phyloP scores from a whole-genome alignment of 2,888 invertebrate genomes.

The Xanthorhoe designata region DNA sequence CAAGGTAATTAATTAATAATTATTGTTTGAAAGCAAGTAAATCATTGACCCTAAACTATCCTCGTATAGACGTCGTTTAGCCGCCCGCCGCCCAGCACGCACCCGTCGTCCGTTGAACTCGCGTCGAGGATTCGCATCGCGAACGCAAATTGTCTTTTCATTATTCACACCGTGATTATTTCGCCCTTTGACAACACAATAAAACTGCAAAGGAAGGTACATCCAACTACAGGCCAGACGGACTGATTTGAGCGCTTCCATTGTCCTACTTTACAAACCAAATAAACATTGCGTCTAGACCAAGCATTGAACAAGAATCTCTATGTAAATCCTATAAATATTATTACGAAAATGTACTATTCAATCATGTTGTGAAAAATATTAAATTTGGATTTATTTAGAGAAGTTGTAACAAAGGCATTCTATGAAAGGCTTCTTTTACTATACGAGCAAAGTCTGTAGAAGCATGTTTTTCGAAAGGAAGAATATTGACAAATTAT shows the following conservation, averaged over 20 bases:
- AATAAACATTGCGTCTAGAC: neutral
- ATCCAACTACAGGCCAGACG: neutral
- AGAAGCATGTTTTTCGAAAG: too few species aligned
- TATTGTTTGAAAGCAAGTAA: neutral
- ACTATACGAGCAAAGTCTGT: too few species aligned
- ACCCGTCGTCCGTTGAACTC: constrained; percentile 71
- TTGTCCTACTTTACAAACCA: neutral
- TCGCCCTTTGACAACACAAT: constrained; percentile 63
- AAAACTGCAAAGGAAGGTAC: constrained; percentile 29
- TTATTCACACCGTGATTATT: constrained; percentile 80
- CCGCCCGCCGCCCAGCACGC: constrained; percentile 53
- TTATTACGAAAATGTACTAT: too few species aligned
- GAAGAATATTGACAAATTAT: neutral
- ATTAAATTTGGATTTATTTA: too few species aligned
- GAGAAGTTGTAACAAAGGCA: too few species aligned
- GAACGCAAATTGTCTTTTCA: constrained; percentile 80
- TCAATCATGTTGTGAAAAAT: too few species aligned
- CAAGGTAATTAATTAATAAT: too few species aligned
- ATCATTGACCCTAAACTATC: constrained; percentile 7
- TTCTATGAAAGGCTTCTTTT: too few species aligned
- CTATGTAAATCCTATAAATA: too few species aligned
- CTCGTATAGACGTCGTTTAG: constrained; percentile 37
- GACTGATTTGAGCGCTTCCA: neutral
- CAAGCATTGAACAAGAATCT: neutral
- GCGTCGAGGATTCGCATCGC: constrained; percentile 68